Conservation (phyloP, 2,888 invertebrate genomes). For the Panorpa germanica region DNA sequence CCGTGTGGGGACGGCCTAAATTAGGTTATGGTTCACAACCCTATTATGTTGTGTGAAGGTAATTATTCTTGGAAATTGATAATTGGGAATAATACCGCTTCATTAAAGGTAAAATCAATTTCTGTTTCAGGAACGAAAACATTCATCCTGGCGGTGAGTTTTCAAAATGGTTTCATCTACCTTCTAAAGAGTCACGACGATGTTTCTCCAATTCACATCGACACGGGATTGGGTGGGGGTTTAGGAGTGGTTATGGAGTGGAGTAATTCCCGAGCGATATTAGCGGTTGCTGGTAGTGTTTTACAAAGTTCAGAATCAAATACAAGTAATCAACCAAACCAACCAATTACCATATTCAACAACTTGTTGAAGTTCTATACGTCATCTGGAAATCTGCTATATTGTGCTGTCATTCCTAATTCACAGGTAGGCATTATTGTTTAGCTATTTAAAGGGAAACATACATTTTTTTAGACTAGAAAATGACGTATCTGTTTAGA, state of each 20-base stretch:
- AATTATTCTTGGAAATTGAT: neutral
- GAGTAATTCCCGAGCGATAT: constrained; percentile 83
- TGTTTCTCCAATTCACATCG: constrained; percentile 71
- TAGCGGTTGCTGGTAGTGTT: constrained; percentile 75
- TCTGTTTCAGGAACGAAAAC: constrained; percentile 32
- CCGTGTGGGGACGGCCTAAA: constrained; percentile 14
- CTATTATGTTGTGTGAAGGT: neutral
- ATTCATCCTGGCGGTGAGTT: constrained; percentile 71
- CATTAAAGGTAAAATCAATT: neutral
- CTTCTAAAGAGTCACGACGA: constrained; percentile 85
- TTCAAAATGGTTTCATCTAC: constrained; percentile 79
- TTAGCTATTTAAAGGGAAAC: neutral
- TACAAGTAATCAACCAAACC: constrained; percentile 22
- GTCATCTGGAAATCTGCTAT: constrained; percentile 63
- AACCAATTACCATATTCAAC: no score
- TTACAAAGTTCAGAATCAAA: constrained; percentile 20
- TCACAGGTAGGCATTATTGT: constrained; percentile 31
- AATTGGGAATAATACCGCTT: neutral
- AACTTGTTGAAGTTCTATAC: constrained; percentile 86
- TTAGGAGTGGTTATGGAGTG: constrained; percentile 79
- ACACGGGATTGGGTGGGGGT: constrained; percentile 60
- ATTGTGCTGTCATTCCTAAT: constrained; percentile 60
- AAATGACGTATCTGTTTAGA: no score
- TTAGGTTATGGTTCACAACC: neutral
- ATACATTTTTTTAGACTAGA: neutral